Evolutionary conservation across 2,888 invertebrate species (phyloP).

Genomic region (Nipponacmea schrenckii): DNA sequence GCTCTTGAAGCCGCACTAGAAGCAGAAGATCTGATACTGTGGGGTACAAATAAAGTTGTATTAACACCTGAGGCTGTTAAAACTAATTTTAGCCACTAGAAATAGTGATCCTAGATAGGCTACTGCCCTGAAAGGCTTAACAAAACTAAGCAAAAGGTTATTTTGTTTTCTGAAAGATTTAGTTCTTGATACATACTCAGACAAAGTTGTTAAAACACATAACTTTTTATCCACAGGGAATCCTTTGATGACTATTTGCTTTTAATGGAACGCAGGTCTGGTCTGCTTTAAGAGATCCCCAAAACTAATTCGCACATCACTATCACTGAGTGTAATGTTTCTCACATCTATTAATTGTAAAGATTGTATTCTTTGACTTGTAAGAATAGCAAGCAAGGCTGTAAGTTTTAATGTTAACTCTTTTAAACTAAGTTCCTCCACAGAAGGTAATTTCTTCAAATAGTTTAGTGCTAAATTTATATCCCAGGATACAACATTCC

Average conservation of each 20-base stretch:
- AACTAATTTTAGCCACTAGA: neutral
- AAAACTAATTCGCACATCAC: neutral
- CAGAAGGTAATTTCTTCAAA: neutral
- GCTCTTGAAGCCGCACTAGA: neutral
- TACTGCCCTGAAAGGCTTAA: neutral
- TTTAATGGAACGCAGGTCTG: neutral
- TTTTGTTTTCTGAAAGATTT: neutral
- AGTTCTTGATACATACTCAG: neutral
- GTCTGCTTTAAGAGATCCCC: neutral
- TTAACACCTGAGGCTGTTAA: neutral
- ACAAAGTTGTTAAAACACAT: neutral
- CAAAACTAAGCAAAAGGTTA: no score
- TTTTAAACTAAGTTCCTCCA: slow-evolving; percentile 2
- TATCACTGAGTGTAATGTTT: slow-evolving; percentile 14
- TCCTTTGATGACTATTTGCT: neutral
- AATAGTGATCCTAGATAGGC: neutral
- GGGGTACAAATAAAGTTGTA: neutral
- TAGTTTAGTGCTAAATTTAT: slow-evolving; percentile 12
- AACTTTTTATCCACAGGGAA: no score
- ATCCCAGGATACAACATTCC: slow-evolving; percentile 12
- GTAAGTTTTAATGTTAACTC: neutral
- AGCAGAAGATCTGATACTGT: neutral
- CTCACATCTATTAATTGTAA: slow-evolving; percentile 19
- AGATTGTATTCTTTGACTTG: slow-evolving; percentile 18
- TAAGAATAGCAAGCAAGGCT: slow-evolving; percentile 10